A percentile compares a stretch with the other conserved stretches of the same genome.
Evolutionary conservation across 2,797 vertebrate genomes (phyloP).

Genomic region (Hydrocynus forskahlii): DNA sequence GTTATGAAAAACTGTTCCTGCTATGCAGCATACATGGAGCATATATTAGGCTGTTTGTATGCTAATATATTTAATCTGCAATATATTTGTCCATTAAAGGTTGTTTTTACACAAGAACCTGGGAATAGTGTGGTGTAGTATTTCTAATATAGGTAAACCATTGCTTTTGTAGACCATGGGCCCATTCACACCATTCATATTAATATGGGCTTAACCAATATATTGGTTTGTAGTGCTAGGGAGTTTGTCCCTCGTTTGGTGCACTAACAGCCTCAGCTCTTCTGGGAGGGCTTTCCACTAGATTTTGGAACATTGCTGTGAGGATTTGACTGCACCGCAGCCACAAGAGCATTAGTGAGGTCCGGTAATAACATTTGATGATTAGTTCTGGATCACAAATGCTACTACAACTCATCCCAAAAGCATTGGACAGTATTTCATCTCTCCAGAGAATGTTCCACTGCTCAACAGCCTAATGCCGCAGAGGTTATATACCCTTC

Average conservation of each 20-base stretch:
- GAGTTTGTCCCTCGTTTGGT: neutral
- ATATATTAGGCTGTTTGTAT: neutral
- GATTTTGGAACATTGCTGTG: neutral
- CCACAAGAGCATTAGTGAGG: neutral
- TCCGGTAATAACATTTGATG: neutral
- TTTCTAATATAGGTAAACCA: too few species aligned
- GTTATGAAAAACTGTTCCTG: neutral
- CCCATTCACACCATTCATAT: too few species aligned
- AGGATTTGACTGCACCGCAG: neutral
- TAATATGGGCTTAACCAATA: too few species aligned
- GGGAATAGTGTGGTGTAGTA: too few species aligned
- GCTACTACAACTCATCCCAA: neutral
- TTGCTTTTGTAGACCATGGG: too few species aligned
- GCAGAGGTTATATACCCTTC: too few species aligned
- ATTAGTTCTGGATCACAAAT: neutral
- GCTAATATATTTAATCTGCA: too few species aligned
- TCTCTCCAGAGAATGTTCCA: neutral
- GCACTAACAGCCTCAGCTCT: neutral
- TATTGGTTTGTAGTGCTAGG: too few species aligned
- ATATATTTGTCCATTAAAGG: too few species aligned
- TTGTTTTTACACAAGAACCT: too few species aligned
- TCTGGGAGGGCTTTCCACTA: neutral
- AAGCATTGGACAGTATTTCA: neutral
- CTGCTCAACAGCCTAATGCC: too few species aligned
- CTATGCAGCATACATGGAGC: neutral